Percentiles rank a stretch among this genome's conserved stretches.
Conservation (phyloP, 2,797 vertebrate genomes). For the Orientallactaga sibirica region DNA sequence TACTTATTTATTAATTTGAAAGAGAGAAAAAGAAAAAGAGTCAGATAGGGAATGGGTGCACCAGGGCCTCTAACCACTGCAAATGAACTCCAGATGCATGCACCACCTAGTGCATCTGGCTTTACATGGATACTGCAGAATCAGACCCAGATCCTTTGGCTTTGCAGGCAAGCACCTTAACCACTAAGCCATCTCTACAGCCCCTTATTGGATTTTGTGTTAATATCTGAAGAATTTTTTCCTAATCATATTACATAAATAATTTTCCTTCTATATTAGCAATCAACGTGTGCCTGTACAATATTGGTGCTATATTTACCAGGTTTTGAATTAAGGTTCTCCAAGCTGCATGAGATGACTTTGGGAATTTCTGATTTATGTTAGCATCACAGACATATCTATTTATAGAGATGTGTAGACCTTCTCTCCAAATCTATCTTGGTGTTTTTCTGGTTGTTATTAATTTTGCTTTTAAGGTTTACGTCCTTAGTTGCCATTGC, state of each 20-base stretch:
- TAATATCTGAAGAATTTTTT: constrained; percentile 16
- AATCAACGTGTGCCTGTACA: neutral
- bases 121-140: no score
- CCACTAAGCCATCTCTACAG: no score
- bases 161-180: no score
- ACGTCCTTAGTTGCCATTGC: neutral
- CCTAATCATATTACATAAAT: neutral
- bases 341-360: neutral
- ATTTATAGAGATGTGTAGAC: neutral
- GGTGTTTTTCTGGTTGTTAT: neutral
- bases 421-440: neutral
- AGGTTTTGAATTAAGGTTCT: neutral
- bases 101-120: no score
- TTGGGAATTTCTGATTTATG: neutral
- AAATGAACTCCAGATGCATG: no score
- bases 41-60: no score
- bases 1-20: no score
- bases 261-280: neutral
- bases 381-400: neutral
- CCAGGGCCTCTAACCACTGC: no score
- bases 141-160: no score
- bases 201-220: neutral
- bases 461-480: constrained; percentile 12
- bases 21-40: no score
- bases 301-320: neutral